Base-by-base conservation (phyloP, 2,797 vertebrate species). In the Sebastes vulpes region DNA sequence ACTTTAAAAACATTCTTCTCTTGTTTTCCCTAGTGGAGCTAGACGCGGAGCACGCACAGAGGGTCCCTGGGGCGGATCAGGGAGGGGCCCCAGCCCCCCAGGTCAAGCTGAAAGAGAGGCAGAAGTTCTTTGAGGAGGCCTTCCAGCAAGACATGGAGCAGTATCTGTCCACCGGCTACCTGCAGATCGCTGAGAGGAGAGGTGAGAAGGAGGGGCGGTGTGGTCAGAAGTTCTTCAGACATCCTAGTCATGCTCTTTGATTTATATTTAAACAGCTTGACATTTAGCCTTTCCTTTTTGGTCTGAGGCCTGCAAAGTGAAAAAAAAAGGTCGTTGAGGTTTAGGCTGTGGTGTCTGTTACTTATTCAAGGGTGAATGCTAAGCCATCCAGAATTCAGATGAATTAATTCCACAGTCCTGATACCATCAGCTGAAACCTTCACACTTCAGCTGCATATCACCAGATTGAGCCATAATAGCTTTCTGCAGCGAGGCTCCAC, bases 91-190 rank as follows among this genome's bases (percentile, higher is more conserved):
- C 81, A 0, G 56, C 91, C 5, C 60, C 93, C 14, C 98, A 98
- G 92, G 93, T 96, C 89, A 99, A 98, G 93, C 94, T 98, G 77
- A 99, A 98, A 91, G 98, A 99, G 58, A 96, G 97, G 65, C 98
- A 99, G 96, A 98, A 98, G 94, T 98, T 98, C 90, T 98, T 99
- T 38, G 99, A 99, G 93, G 99, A 99, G 86, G 97, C 98, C 59
- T 99, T 99, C 88, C 99, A 99, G 94, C 98, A 99, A 87, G 99
- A 99, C 91, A 98, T 99, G 98, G 99, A 99, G 82, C 98, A 99
- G 58, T 99, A 99, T 90, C 96, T 99, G 59, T 98, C 98, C 58
- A 98, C 98, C 0, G 98, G 99, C 23, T 98, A 98, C 94, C 95
- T 99, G 91, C 98, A 99, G 95, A 98, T 98, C 74, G 92, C 97